Percentiles rank a stretch among this genome's conserved stretches.
phyloP scores from a whole-genome alignment of 2,888 invertebrate species.

The Nasonia oneida region DNA sequence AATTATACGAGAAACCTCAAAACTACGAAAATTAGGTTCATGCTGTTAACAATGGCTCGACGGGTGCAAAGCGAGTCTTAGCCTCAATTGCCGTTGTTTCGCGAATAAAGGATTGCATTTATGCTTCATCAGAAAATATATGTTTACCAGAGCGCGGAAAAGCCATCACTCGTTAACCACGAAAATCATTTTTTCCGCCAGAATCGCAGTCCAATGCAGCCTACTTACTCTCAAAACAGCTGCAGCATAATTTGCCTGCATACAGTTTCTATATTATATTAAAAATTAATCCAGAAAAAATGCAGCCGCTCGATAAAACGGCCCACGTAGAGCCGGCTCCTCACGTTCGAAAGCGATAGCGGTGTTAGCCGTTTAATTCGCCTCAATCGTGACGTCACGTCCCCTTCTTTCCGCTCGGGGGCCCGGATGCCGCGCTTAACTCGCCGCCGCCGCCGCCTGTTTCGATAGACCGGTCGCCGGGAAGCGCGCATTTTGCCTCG shows the following conservation, averaged over 20 bases:
- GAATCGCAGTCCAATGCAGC: background rate
- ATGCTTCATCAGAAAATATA: background rate
- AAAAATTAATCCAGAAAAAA: background rate
- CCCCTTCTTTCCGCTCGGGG: constrained; percentile 77
- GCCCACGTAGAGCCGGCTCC: background rate
- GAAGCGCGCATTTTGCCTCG: background rate
- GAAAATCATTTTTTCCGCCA: background rate
- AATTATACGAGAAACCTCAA: background rate
- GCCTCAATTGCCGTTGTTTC: background rate
- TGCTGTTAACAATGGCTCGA: background rate
- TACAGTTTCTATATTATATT: background rate
- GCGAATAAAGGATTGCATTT: background rate
- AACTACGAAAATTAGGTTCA: background rate
- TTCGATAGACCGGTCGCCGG: constrained; percentile 49
- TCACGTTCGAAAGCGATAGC: constrained; percentile 16
- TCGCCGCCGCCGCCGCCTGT: constrained; percentile 61
- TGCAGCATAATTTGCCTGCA: too few relatives aligned
- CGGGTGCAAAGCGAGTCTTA: background rate
- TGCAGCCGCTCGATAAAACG: background rate
- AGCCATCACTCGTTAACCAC: background rate
- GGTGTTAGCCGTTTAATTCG: constrained; percentile 73
- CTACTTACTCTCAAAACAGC: too few relatives aligned
- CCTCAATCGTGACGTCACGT: constrained; percentile 77
- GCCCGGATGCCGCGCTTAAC: constrained; percentile 77
- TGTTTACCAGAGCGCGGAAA: background rate